Evolutionary conservation across 2,797 vertebrate species (phyloP), one percentile per base, ranked within the genome.

Genomic region (Propithecus perrieri): DNA sequence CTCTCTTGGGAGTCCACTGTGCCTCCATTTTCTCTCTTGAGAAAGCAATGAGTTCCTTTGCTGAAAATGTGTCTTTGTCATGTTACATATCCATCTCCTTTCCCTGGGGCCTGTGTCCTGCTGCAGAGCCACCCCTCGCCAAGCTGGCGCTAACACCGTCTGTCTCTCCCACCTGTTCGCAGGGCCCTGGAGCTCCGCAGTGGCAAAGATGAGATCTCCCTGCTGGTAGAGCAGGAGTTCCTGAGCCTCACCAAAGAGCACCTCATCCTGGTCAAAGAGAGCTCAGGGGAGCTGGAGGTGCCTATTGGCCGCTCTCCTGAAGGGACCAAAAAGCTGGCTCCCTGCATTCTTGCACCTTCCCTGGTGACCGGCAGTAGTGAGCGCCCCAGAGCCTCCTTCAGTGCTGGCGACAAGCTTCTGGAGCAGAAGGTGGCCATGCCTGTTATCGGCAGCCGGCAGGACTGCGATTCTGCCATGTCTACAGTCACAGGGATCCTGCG

Each of bases 191-290:
- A 97, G 55, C 92, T 95, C 61, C 92, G 59, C 43, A 50, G 72
- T 2, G 46, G 81, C 71, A 98, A 98, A 84, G 95, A 98, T 41
- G 98, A 99, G 79, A 97, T 98, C 85, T 97, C 96, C 35, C 71
- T 97, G 78, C 93, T 98, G 96, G 98, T 98, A 97, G 97, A 99
- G 93, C 96, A 98, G 84, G 97, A 99, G 91, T 98, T 98, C 97
- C 91, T 97, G 85, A 98, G 92, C 48, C 97, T 98, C 93, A 95
- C 98, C 57, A 89, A 98, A 90, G 98, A 98, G 91, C 97, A 98
- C 88, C 92, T 88, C 57, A 97, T 95, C 43, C 92, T 98, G 88
- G 87, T 98, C 76, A 72, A 98, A 80, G 98, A 98, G 89, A 96
- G 92, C 69, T 83, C 76, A 0, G 75, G 76, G 8, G 94, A 96